Evolutionary conservation across 2,113 vertebrate genomes (phyloP).

Genomic region (Nipponia nippon): DNA sequence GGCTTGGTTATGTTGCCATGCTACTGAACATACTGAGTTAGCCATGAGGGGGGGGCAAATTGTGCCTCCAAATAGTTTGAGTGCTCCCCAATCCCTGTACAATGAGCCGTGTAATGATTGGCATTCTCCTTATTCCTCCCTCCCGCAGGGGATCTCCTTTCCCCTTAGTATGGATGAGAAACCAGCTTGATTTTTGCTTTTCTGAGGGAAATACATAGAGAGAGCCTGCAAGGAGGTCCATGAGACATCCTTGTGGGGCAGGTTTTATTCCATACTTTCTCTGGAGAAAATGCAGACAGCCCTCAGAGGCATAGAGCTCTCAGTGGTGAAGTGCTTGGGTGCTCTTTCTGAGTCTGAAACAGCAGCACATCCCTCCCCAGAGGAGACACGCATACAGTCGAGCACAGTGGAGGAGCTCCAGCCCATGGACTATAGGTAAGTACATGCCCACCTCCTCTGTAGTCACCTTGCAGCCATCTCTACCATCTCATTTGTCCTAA

Average conservation of each 20-base stretch:
- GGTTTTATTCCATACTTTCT: neutral
- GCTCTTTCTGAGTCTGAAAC: neutral
- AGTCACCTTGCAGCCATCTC: rapidly evolving
- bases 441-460: neutral
- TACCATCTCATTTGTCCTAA: neutral
- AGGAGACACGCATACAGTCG: neutral
- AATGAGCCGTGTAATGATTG: rapidly evolving
- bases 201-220: neutral
- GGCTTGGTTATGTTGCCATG: neutral
- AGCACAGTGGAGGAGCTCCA: neutral
- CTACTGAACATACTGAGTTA: neutral
- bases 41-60: neutral
- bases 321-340: neutral
- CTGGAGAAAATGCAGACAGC: neutral
- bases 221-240: neutral
- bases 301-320: neutral
- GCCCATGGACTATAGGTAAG: neutral
- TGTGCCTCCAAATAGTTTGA: neutral
- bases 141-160: neutral
- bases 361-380: neutral
- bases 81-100: neutral
- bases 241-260: neutral
- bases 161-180: neutral
- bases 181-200: neutral
- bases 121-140: neutral